phyloP scores from a whole-genome alignment of 2,113 vertebrate species.

The Xenotilapia longispinis region DNA sequence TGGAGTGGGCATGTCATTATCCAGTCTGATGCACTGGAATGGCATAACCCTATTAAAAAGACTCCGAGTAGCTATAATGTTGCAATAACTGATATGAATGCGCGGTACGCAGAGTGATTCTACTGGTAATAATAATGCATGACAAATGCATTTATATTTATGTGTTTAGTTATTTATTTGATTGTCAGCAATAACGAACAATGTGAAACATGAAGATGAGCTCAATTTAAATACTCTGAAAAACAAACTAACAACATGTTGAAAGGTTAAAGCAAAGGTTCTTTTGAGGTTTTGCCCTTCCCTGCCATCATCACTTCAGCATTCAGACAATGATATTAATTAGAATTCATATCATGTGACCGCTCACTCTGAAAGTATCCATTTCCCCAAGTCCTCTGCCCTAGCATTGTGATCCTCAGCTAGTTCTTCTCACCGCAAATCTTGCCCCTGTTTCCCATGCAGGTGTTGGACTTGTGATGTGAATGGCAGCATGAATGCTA shows the following conservation, averaged over 20 bases:
- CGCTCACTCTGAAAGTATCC: slow-evolving; percentile 20
- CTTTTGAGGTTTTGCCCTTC: not conserved
- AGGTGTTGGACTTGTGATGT: slow-evolving; percentile 68
- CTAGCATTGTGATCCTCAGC: slow-evolving; percentile 63
- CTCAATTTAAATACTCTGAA: not conserved
- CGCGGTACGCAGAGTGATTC: not conserved
- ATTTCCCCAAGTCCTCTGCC: slow-evolving; percentile 19
- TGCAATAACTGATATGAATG: not conserved
- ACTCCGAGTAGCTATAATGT: not conserved
- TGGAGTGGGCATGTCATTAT: not conserved
- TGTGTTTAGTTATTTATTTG: not conserved
- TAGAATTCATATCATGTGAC: slow-evolving; percentile 46
- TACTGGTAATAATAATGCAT: not conserved
- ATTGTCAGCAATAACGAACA: not conserved
- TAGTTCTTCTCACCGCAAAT: slow-evolving; percentile 62
- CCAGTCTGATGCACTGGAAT: not conserved
- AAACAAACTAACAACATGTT: not conserved
- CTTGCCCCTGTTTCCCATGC: slow-evolving; percentile 70
- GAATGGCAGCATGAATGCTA: slow-evolving; percentile 80
- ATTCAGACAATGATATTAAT: slow-evolving; percentile 36
- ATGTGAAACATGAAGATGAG: not conserved
- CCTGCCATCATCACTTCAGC: not conserved
- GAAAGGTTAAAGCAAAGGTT: not conserved
- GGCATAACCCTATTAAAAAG: not conserved
- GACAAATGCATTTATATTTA: not conserved